Percentiles rank a stretch among this genome's conserved stretches.
Conservation (phyloP, 2,888 invertebrate species). For the Macropis europaea region DNA sequence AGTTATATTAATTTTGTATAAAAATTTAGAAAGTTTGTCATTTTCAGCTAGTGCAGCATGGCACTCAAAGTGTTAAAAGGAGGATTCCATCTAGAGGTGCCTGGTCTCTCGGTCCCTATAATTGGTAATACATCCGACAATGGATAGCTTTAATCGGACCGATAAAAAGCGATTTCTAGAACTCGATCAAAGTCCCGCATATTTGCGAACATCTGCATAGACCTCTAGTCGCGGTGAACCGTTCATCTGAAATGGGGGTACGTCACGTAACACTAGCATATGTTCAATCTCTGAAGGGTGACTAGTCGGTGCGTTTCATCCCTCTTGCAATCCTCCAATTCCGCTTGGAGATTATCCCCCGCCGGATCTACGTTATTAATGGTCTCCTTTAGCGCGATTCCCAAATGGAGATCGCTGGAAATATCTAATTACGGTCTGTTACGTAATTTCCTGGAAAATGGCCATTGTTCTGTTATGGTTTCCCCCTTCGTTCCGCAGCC, state of each 20-base stretch:
- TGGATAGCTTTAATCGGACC: not conserved
- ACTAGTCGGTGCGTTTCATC: conserved; percentile 36
- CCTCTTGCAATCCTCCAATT: conserved; percentile 43
- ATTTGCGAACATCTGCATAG: conserved; percentile 13
- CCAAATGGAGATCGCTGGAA: conserved; percentile 41
- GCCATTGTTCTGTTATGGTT: not conserved
- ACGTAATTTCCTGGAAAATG: conserved; percentile 32
- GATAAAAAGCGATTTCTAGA: conserved; percentile 1
- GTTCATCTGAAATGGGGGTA: conserved; percentile 29
- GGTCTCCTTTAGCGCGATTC: conserved; percentile 37
- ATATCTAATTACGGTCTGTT: conserved; percentile 44
- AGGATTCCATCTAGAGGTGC: too few species aligned
- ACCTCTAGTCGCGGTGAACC: conserved; percentile 1
- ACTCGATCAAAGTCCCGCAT: conserved; percentile 17
- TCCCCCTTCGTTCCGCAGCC: not conserved
- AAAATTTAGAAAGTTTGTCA: too few species aligned
- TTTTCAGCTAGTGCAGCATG: too few species aligned
- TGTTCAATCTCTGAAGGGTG: conserved; percentile 41
- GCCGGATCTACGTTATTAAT: conserved; percentile 52
- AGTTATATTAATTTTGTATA: too few species aligned
- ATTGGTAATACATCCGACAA: too few species aligned
- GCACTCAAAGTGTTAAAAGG: too few species aligned
- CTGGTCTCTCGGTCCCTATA: too few species aligned
- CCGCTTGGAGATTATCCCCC: conserved; percentile 42
- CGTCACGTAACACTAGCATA: conserved; percentile 4